phyloP scores from a whole-genome alignment of 2,888 invertebrate species.

The Azorinus chamasolen region DNA sequence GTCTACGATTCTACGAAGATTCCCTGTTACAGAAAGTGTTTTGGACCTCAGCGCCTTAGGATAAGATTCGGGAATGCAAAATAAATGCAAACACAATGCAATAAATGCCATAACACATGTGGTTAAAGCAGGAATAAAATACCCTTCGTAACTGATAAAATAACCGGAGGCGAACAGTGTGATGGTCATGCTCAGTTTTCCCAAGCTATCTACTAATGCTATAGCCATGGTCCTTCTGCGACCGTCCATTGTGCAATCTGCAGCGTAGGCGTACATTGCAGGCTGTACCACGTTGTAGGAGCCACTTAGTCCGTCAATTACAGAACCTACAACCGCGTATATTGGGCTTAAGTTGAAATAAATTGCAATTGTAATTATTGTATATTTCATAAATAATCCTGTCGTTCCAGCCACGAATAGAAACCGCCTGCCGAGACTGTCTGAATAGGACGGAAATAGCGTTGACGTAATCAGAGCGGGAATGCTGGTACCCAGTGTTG shows the following conservation, averaged over 20 bases:
- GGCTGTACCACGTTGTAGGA: conserved; percentile 16
- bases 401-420: conserved; percentile 47
- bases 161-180: conserved; percentile 38
- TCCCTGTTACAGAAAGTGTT: conserved; percentile 1
- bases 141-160: conserved; percentile 36
- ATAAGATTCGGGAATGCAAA: conserved; percentile 35
- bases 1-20: conserved; percentile 13
- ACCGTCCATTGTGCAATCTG: conserved; percentile 52
- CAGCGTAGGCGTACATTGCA: conserved; percentile 43
- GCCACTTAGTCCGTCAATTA: conserved; percentile 57
- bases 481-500: conserved; percentile 29
- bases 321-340: conserved; percentile 46
- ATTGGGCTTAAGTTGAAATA: conserved; percentile 56
- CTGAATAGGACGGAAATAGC: conserved; percentile 57
- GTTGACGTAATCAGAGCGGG: conserved; percentile 28
- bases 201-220: conserved; percentile 31
- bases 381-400: conserved; percentile 38
- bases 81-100: neutral
- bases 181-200: conserved; percentile 24
- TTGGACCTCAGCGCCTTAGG: conserved; percentile 10
- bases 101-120: conserved; percentile 5
- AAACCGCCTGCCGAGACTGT: conserved; percentile 60
- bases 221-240: conserved; percentile 42
- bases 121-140: conserved; percentile 19
- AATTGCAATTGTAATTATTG: conserved; percentile 35